Percentiles rank a stretch among this genome's conserved stretches.
Conservation (phyloP, 1,140 invertebrate species). For the Trichonephila clavata region DNA sequence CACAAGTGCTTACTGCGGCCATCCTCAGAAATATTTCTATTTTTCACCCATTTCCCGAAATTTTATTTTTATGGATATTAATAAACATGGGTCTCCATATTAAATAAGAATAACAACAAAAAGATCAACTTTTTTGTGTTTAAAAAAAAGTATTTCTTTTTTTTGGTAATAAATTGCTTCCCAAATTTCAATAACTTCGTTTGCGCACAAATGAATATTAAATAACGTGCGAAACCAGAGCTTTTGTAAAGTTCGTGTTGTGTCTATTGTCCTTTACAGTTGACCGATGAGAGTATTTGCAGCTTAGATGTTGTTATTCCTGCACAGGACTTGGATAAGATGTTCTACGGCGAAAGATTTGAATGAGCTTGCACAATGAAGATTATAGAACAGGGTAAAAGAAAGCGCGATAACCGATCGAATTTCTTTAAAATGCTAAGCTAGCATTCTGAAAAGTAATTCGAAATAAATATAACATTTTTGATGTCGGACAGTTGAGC, state of each 20-base stretch:
- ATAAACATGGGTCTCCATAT: no score
- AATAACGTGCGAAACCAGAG: neutral
- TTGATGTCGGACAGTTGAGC: neutral
- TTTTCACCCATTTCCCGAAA: no score
- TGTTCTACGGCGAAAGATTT: neutral
- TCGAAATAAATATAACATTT: neutral
- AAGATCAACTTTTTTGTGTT: no score
- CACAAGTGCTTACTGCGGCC: no score
- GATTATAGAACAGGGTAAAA: neutral
- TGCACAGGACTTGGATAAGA: neutral
- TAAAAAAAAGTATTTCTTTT: neutral
- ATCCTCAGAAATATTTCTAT: no score
- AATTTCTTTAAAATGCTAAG: no score
- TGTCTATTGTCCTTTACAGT: slow-evolving; percentile 8
- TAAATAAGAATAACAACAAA: no score
- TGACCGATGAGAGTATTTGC: neutral
- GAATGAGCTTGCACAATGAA: neutral
- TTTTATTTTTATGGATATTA: no score
- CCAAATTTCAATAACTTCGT: neutral
- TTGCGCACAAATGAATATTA: slow-evolving; percentile 20
- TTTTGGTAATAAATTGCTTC: neutral
- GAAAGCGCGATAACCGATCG: neutral
- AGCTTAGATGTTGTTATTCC: neutral
- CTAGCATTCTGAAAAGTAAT: neutral
- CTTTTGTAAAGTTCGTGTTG: slow-evolving; percentile 45